Base-by-base conservation (phyloP, 2,797 vertebrate genomes). In the Chrosomus eos region DNA sequence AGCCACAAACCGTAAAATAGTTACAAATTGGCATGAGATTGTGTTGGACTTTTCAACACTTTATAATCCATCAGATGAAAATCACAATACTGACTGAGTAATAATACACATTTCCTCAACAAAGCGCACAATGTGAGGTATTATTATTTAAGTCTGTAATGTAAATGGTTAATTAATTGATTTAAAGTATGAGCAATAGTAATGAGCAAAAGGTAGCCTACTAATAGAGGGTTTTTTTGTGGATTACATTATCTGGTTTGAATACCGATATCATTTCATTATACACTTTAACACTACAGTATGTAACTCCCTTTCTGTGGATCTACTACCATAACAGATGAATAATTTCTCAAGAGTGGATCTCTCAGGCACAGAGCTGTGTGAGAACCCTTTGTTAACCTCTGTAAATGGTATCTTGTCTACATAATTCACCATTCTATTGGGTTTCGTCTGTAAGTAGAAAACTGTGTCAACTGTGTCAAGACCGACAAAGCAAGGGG, bases 391-490 rank as follows among this genome's bases (percentile, higher is more conserved):
- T 82, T 55, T 75, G 81, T 75, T 83, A 83, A 83, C 43, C 73
- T 76, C 62, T 31, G 70, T 67, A 67, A 76, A 75, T 77, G 73
- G 60, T 68, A 48, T 83, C 62, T 67, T 77, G 62, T 23, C 82
- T 68, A 68, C 82, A 83, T 83, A 77, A 83, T 68, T 83, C 62
- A 77, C 48, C n/a, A 67, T 83, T 77, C 74, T 68, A 77, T 83
- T 33, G 2, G 19, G 31, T 68, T 66, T 40, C 31, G 33, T 55
- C 45, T 83, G 23, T 36, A 76, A 36, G 62, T 76, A 40, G 43
- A 77, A 83, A 83, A 77, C 82, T 83, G 45, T 83, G 72, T 83
- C 81, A 83, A 53, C 60, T 43, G 60, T 77, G 82, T 83, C 82
- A 83, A 77, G 82, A 83, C 58, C 62, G 71, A 53, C 60, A 73